A percentile compares a stretch with the other conserved stretches of the same genome.
These are phyloP conservation scores for Stomorhina lunata DNA, from an alignment of 2,888 invertebrate species.

Conservation along the genomic window DNA sequence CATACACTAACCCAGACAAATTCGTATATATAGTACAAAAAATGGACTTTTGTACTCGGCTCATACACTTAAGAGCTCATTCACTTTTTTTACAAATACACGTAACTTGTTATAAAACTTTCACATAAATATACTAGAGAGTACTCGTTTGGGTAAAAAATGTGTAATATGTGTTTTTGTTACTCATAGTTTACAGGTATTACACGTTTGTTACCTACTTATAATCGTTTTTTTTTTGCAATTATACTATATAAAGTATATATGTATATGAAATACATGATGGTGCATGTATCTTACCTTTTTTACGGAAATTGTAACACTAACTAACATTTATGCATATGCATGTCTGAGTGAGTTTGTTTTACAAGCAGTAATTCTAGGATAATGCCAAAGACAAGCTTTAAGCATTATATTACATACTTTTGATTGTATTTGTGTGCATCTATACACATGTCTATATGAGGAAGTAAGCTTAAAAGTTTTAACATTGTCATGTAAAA, in stretches of 20 bases:
- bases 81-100: too few relatives aligned
- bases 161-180: not conserved
- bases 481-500: too few relatives aligned
- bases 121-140: not conserved
- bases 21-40: too few relatives aligned
- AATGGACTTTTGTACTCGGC: not conserved
- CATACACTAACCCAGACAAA: not conserved
- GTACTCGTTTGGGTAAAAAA: not conserved
- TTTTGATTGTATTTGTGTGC: not conserved
- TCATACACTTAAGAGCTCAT: not conserved
- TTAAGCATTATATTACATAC: constrained; percentile 6
- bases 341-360: constrained; percentile 28
- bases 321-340: not conserved
- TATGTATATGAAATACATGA: not conserved
- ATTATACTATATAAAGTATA: not conserved
- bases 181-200: not conserved
- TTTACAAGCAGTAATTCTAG: constrained; percentile 48
- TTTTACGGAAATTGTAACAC: not conserved
- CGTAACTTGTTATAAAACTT: not conserved
- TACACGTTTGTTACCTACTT: not conserved
- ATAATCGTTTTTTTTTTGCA: too few relatives aligned
- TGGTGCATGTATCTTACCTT: not conserved
- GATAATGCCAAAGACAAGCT: constrained; percentile 47
- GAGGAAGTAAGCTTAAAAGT: not conserved
- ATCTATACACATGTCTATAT: not conserved